Evolutionary conservation across 2,888 invertebrate genomes (phyloP).

Genomic region (Imbricaverruca yamaguchii): DNA sequence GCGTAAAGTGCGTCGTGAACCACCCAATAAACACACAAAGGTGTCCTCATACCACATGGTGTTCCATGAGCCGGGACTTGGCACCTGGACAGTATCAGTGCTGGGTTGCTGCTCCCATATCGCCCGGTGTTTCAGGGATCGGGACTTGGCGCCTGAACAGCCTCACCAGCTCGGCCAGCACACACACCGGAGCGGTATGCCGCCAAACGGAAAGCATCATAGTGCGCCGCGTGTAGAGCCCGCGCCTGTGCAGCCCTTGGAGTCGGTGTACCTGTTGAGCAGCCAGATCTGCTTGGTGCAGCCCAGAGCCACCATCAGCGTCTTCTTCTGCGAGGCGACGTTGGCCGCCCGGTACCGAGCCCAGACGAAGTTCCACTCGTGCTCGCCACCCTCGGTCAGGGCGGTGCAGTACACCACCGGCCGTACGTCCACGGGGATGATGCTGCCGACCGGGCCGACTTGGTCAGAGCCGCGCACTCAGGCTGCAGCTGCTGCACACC

Average conservation of each 20-base stretch:
- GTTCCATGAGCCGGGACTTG: no score
- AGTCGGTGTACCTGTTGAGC: slow-evolving; percentile 40
- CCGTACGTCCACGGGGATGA: slow-evolving; percentile 61
- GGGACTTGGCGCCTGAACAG: neutral
- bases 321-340: slow-evolving; percentile 58
- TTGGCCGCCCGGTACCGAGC: slow-evolving; percentile 54
- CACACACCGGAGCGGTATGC: neutral
- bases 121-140: no score
- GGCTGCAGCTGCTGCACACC: neutral
- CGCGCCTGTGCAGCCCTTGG: neutral
- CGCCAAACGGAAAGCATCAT: neutral
- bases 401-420: slow-evolving; percentile 64
- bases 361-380: slow-evolving; percentile 68
- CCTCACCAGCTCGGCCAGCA: neutral
- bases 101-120: no score
- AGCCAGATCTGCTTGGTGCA: slow-evolving; percentile 58
- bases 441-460: neutral
- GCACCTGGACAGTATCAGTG: no score
- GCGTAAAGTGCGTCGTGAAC: no score
- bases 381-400: slow-evolving; percentile 55
- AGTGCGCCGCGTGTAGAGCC: neutral
- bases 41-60: no score
- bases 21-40: no score
- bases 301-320: slow-evolving; percentile 57
- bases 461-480: neutral